Evolutionary conservation across 2,113 vertebrate species (phyloP).

Genomic region (Caloenas nicobarica): DNA sequence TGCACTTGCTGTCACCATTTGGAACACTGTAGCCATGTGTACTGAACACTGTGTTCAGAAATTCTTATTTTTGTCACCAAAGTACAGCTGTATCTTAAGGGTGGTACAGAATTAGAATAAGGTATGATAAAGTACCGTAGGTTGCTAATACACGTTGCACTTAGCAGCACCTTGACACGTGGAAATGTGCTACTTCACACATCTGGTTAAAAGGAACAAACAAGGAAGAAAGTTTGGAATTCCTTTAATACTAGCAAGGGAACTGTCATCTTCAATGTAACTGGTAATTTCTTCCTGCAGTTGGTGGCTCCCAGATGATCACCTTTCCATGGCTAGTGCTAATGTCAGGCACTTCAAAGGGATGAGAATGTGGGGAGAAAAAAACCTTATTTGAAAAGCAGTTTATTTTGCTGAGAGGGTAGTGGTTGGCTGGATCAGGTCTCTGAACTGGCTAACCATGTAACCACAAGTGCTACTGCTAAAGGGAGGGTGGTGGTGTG

Average conservation of each 20-base stretch:
- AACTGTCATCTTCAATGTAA: neutral
- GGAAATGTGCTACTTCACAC: neutral
- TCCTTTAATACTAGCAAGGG: neutral
- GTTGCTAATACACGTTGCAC: neutral
- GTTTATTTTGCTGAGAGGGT: neutral
- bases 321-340: neutral
- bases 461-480: neutral
- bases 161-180: neutral
- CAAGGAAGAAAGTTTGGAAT: neutral
- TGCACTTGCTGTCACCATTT: conserved; percentile 16
- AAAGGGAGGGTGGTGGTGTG: neutral
- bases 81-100: conserved; percentile 18
- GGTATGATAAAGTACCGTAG: neutral
- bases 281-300: neutral
- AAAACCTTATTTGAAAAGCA: neutral
- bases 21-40: neutral
- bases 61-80: conserved; percentile 41
- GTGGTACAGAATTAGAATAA: conserved; percentile 16
- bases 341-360: neutral
- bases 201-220: neutral
- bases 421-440: neutral
- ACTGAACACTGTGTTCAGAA: conserved; percentile 23
- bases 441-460: neutral
- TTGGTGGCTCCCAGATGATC: neutral
- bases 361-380: neutral